phyloP scores from a whole-genome alignment of 2,113 vertebrate genomes.

The Ptilonorhynchus violaceus region DNA sequence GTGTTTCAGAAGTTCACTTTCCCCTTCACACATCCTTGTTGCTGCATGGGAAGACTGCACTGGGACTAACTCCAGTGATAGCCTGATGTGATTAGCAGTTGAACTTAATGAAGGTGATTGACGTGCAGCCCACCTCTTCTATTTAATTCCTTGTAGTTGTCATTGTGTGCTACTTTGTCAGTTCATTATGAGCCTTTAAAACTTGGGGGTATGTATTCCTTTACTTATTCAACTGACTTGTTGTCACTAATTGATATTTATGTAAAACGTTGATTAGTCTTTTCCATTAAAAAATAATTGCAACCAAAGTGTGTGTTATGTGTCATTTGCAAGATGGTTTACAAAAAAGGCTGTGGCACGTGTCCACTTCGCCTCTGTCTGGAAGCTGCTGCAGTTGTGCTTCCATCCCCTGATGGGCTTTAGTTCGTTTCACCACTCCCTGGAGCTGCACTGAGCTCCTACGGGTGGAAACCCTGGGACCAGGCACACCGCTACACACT shows the following conservation, averaged over 20 bases:
- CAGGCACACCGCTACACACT: accelerated
- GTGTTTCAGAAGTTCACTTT: neutral
- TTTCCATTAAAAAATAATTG: conserved; percentile 65
- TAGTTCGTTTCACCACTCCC: accelerated
- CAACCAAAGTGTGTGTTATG: neutral
- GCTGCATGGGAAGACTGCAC: neutral
- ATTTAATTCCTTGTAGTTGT: neutral
- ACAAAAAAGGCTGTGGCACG: accelerated
- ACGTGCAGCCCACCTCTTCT: neutral
- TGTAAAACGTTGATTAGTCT: conserved; percentile 39
- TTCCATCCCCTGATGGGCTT: accelerated
- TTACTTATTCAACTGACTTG: conserved; percentile 1
- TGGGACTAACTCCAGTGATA: neutral
- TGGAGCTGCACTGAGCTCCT: neutral
- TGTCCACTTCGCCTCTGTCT: too few relatives aligned
- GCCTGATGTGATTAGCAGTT: neutral
- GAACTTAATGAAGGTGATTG: neutral
- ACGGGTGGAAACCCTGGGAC: neutral
- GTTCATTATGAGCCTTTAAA: conserved; percentile 12
- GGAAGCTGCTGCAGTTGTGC: neutral
- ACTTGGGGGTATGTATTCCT: conserved; percentile 2
- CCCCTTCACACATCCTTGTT: neutral
- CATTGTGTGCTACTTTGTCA: conserved; percentile 23
- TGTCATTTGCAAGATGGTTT: neutral
- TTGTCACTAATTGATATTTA: conserved; percentile 54